Evolutionary conservation across 2,888 invertebrate species (phyloP).

Genomic region (Meiosimyza platycephala): DNA sequence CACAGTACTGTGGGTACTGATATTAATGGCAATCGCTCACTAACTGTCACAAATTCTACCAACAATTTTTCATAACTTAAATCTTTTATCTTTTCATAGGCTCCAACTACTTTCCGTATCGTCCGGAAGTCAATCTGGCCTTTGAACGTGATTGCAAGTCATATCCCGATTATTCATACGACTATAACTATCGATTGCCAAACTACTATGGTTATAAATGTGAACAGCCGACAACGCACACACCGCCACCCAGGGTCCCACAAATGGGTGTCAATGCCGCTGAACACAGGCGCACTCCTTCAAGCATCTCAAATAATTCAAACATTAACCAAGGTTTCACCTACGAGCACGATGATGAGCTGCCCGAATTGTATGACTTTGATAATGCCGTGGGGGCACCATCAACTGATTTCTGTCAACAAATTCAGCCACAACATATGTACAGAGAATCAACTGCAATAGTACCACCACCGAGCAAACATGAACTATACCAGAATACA

Average conservation of each 20-base stretch:
- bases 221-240: conserved; percentile 55
- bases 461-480: conserved; percentile 54
- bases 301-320: conserved; percentile 75
- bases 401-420: conserved; percentile 18
- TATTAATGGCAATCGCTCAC: background rate
- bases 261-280: conserved; percentile 66
- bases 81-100: conserved; percentile 49
- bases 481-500: conserved; percentile 58
- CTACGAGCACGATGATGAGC: conserved; percentile 71
- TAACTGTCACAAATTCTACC: background rate
- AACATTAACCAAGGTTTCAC: conserved; percentile 75
- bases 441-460: conserved; percentile 38
- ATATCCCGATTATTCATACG: conserved; percentile 66
- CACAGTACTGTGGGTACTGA: no score
- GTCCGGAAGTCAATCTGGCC: conserved; percentile 62
- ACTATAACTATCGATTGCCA: conserved; percentile 61
- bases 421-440: conserved; percentile 29
- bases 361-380: conserved; percentile 57
- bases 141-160: conserved; percentile 67
- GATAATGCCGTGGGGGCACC: conserved; percentile 46
- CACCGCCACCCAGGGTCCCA: conserved; percentile 65
- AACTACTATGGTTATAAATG: conserved; percentile 64
- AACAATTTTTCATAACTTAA: background rate
- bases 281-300: conserved; percentile 80
- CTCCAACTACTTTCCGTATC: conserved; percentile 66